phyloP scores from a whole-genome alignment of 1,140 invertebrate genomes.

The Microplitis mediator region DNA sequence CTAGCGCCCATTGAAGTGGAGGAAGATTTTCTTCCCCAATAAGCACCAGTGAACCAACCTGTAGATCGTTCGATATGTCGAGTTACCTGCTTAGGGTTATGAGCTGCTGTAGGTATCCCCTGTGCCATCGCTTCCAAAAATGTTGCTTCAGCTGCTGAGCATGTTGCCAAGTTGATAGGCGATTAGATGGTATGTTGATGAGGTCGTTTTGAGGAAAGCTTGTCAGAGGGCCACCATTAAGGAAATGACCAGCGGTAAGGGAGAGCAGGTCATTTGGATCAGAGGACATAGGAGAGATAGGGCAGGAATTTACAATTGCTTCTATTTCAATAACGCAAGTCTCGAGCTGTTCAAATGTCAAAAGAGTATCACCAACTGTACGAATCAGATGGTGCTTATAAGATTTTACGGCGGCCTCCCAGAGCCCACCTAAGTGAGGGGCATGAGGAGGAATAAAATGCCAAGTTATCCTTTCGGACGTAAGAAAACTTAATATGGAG shows the following conservation, averaged over 20 bases:
- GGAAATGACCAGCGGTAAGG: background rate
- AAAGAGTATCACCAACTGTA: background rate
- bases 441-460: slow-evolving; percentile 1
- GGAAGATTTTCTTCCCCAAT: slow-evolving; percentile 8
- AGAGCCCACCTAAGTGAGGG: slow-evolving; percentile 8
- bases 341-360: background rate
- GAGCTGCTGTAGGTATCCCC: slow-evolving; percentile 29
- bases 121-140: slow-evolving; percentile 30
- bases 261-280: background rate
- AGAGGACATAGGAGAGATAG: background rate
- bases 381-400: background rate
- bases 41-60: slow-evolving; percentile 36
- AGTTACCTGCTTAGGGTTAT: background rate
- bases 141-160: slow-evolving; percentile 25
- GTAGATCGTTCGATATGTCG: slow-evolving; percentile 18
- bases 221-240: background rate
- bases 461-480: background rate
- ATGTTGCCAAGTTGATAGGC: background rate
- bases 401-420: background rate
- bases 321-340: background rate
- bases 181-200: background rate
- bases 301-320: background rate
- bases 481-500: background rate
- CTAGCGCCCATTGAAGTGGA: slow-evolving; percentile 39
- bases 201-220: background rate